Conservation (phyloP, 2,888 invertebrate genomes). For the Ptycholaimellus sp. region DNA sequence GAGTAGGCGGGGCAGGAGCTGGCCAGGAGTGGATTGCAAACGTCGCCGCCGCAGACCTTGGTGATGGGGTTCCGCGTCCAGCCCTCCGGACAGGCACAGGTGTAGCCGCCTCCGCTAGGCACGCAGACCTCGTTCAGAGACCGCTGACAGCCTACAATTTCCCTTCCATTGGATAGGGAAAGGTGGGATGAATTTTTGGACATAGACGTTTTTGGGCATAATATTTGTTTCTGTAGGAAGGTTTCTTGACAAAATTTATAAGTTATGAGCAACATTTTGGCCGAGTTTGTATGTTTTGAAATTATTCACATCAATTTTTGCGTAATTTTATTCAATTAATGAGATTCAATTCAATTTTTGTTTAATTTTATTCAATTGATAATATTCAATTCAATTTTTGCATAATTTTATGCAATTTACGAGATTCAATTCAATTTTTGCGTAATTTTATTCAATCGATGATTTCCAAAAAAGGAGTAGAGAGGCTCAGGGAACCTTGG, state of each 20-base stretch:
- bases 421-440: conserved; percentile 1
- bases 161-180: conserved; percentile 11
- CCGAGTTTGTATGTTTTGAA: no score
- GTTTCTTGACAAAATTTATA: no score
- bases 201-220: no score
- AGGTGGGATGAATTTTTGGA: conserved; percentile 13
- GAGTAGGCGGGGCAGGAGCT: conserved; percentile 21
- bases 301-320: no score
- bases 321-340: no score
- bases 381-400: neutral
- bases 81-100: conserved; percentile 18
- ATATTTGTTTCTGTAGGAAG: no score
- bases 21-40: conserved; percentile 22
- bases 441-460: no score
- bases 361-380: no score
- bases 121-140: conserved; percentile 19
- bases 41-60: conserved; percentile 20
- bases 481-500: no score
- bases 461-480: no score
- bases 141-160: conserved; percentile 24
- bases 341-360: no score
- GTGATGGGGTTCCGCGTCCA: conserved; percentile 23
- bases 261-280: no score
- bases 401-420: neutral
- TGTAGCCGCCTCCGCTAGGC: conserved; percentile 8